phyloP scores from a whole-genome alignment of 2,113 vertebrate genomes.

The Butastur rufipennis region DNA sequence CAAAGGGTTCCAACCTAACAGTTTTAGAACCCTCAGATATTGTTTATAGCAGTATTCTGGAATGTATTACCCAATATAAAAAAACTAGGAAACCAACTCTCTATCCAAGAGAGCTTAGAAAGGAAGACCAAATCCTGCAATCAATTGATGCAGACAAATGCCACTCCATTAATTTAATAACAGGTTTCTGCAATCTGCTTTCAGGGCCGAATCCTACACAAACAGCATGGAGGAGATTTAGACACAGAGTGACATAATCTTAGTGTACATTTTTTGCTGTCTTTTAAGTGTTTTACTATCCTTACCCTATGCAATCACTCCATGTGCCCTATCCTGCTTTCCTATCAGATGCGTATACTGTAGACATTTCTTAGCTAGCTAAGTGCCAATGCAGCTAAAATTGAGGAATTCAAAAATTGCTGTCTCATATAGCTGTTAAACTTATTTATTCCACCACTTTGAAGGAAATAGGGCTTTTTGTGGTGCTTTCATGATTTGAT shows the following conservation, averaged over 20 bases:
- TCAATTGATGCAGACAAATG: constrained; percentile 37
- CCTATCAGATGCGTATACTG: neutral
- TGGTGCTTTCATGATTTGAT: constrained; percentile 6
- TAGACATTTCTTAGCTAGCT: neutral
- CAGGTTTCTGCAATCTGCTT: constrained; percentile 26
- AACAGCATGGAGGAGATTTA: constrained; percentile 6
- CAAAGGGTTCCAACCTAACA: neutral
- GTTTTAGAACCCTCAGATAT: neutral
- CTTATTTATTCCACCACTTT: neutral
- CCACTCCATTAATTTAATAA: constrained; percentile 47
- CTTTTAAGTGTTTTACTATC: neutral
- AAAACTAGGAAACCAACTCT: neutral
- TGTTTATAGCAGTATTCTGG: neutral
- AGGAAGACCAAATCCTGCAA: constrained; percentile 39
- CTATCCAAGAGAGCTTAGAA: constrained; percentile 4
- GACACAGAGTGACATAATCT: neutral
- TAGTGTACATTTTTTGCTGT: neutral
- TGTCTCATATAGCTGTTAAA: neutral
- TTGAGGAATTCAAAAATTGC: neutral
- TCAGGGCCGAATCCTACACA: neutral
- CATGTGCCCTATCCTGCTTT: neutral
- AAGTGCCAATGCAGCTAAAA: neutral
- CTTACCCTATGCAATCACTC: neutral
- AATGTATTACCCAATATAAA: neutral
- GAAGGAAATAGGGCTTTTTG: neutral